Conservation (phyloP, 2,888 invertebrate genomes). For the Arctia plantaginis region DNA sequence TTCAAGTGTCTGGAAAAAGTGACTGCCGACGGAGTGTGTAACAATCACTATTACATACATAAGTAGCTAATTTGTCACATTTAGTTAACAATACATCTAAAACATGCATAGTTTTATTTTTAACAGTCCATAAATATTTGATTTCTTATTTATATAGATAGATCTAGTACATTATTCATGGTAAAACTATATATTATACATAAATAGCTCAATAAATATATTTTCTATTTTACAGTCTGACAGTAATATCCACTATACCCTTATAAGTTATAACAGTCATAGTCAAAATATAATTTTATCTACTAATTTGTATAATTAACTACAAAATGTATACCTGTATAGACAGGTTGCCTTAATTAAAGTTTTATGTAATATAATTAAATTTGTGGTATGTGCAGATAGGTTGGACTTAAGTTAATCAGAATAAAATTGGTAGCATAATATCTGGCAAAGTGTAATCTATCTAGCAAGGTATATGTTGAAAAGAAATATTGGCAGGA, state of each 20-base stretch:
- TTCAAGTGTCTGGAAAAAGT: too few relatives aligned
- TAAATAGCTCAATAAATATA: not conserved
- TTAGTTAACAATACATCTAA: slow-evolving; percentile 23
- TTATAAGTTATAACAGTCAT: not conserved
- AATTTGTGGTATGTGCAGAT: not conserved
- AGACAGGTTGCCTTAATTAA: not conserved
- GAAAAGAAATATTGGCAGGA: too few relatives aligned
- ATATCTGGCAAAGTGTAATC: not conserved
- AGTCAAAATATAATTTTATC: not conserved
- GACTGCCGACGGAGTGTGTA: too few relatives aligned
- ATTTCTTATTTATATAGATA: not conserved
- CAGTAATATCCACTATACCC: not conserved
- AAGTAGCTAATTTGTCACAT: slow-evolving; percentile 8
- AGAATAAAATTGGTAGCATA: not conserved
- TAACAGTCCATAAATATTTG: slow-evolving; percentile 15
- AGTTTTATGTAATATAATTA: not conserved
- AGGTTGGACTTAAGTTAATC: not conserved
- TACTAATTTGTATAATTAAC: slow-evolving; percentile 1
- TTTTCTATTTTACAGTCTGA: not conserved
- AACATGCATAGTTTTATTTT: not conserved
- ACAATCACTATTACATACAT: not conserved
- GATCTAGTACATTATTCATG: not conserved
- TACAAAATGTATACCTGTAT: not conserved
- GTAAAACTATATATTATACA: not conserved
- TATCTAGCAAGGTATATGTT: too few relatives aligned